A percentile compares a stretch with the other conserved stretches of the same genome.
phyloP scores from a whole-genome alignment of 2,797 vertebrate species.

The Mormyrops attenuatus region DNA sequence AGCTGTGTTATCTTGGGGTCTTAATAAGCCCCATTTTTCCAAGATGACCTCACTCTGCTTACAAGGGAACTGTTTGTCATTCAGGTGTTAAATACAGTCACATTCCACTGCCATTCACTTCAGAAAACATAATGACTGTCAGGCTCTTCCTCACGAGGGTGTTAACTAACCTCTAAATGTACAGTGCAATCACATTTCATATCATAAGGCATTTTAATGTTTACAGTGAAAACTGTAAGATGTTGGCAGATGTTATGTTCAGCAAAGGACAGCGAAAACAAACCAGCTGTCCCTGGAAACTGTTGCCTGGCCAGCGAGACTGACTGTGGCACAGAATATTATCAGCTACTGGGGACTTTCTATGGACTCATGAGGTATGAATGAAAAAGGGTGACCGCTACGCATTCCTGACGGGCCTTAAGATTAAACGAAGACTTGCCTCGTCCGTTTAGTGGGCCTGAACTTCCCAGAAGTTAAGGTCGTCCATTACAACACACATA shows the following conservation, averaged over 20 bases:
- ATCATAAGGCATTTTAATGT: constrained; percentile 23
- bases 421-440: neutral
- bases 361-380: neutral
- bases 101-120: neutral
- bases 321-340: neutral
- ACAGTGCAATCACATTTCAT: constrained; percentile 12
- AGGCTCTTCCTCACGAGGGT: neutral
- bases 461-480: neutral
- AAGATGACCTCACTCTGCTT: neutral
- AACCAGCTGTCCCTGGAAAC: neutral
- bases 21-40: neutral
- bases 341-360: neutral
- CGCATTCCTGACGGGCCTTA: neutral
- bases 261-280: constrained; percentile 22
- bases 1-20: neutral
- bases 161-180: neutral
- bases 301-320: neutral
- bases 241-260: constrained; percentile 13
- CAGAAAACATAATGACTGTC: neutral
- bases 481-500: neutral
- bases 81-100: neutral
- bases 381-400: neutral
- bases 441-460: neutral
- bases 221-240: constrained; percentile 24
- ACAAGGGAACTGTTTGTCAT: neutral